Evolutionary conservation across 1,140 invertebrate genomes (phyloP).

Genomic region (Galendromus occidentalis): DNA sequence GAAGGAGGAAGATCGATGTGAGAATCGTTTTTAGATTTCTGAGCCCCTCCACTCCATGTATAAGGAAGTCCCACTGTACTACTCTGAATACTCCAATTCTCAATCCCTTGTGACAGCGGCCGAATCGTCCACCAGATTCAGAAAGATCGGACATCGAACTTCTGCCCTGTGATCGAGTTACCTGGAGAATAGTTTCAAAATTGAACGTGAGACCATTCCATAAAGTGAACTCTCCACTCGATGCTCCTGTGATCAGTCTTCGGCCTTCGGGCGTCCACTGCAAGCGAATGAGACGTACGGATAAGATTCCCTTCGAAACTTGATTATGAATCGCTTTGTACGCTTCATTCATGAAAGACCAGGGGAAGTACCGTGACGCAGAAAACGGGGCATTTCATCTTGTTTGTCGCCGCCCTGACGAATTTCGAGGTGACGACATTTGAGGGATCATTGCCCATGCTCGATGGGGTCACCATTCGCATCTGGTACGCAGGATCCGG

Average conservation of each 20-base stretch:
- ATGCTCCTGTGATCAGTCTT: conserved; percentile 88
- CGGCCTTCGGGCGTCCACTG: conserved; percentile 96
- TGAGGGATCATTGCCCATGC: conserved; percentile 77
- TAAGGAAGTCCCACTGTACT: too few relatives aligned
- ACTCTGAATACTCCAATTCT: too few relatives aligned
- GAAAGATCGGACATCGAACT: too few relatives aligned
- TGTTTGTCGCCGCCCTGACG: conserved; percentile 96
- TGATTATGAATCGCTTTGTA: not conserved
- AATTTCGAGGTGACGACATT: conserved; percentile 89
- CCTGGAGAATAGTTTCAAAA: conserved; percentile 98
- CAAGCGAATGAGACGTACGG: conserved; percentile 10
- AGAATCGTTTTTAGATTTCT: too few relatives aligned
- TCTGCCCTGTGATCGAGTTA: too few relatives aligned
- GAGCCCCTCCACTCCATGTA: too few relatives aligned
- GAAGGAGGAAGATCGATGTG: conserved; percentile 20
- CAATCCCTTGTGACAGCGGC: too few relatives aligned
- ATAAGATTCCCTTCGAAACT: not conserved
- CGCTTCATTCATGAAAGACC: not conserved
- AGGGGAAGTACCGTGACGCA: conserved; percentile 50
- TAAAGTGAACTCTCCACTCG: conserved; percentile 94
- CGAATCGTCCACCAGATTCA: too few relatives aligned
- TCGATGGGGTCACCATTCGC: conserved; percentile 56
- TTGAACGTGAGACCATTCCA: conserved; percentile 99
- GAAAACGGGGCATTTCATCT: conserved; percentile 97
- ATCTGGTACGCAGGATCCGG: conserved; percentile 38